These are phyloP conservation scores for Allygus modestus DNA, from an alignment of 2,888 invertebrate genomes.

Conservation along the genomic window DNA sequence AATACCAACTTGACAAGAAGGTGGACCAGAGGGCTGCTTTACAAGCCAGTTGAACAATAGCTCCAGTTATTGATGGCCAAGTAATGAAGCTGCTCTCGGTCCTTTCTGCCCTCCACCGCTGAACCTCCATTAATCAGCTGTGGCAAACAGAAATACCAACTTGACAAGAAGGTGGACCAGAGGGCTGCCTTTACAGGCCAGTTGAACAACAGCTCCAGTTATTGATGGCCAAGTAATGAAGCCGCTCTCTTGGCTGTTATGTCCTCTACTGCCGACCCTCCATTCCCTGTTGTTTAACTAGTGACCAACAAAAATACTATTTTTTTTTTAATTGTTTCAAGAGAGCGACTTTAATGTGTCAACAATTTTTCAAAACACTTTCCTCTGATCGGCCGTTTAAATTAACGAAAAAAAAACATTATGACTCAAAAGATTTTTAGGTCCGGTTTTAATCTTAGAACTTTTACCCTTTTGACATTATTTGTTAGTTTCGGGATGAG, in stretches of 20 bases:
- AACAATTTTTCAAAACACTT: too few relatives aligned
- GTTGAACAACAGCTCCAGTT: constrained; percentile 24
- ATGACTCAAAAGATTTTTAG: too few relatives aligned
- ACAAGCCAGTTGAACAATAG: constrained; percentile 3
- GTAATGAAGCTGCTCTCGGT: constrained; percentile 15
- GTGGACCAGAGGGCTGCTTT: background rate
- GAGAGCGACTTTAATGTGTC: too few relatives aligned
- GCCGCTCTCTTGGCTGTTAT: background rate
- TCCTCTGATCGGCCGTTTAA: too few relatives aligned
- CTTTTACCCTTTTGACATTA: too few relatives aligned
- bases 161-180: background rate
- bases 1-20: background rate
- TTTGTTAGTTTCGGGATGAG: too few relatives aligned
- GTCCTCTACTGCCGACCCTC: background rate
- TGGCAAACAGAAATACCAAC: background rate
- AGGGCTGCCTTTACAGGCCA: background rate
- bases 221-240: constrained; percentile 26
- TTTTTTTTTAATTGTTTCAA: too few relatives aligned
- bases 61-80: constrained; percentile 23
- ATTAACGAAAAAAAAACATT: too few relatives aligned
- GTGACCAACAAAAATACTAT: background rate
- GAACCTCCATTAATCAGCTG: constrained; percentile 12
- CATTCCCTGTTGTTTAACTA: background rate
- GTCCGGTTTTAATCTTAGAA: too few relatives aligned
- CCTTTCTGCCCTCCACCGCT: background rate